These are phyloP conservation scores for Galeruca laticollis DNA, from an alignment of 2,888 invertebrate species.

Conservation along the genomic window DNA sequence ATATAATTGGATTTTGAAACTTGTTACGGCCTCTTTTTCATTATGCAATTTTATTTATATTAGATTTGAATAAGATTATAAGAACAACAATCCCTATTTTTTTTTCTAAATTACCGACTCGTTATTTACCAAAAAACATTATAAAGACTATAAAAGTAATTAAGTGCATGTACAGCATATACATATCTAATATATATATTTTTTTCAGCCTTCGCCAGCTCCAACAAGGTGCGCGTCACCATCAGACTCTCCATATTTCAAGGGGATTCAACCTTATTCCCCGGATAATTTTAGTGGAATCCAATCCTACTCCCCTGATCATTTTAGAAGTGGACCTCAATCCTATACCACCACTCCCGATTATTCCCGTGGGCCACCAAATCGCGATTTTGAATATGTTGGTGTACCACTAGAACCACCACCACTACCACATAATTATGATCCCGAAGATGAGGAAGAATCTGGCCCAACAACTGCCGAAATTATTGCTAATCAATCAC, in stretches of 20 bases:
- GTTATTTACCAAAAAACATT: too few relatives aligned
- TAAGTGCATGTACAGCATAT: too few relatives aligned
- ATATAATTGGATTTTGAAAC: too few relatives aligned
- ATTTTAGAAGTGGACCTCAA: slow-evolving; percentile 47
- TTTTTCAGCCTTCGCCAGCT: slow-evolving; percentile 68
- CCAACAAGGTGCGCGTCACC: slow-evolving; percentile 70
- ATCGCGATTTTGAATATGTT: slow-evolving; percentile 77
- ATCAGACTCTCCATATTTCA: slow-evolving; percentile 61
- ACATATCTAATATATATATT: neutral
- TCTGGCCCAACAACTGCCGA: slow-evolving; percentile 89
- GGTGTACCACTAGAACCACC: slow-evolving; percentile 82
- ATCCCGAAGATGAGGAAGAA: slow-evolving; percentile 75
- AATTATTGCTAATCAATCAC: slow-evolving; percentile 92
- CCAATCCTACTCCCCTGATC: slow-evolving; percentile 59
- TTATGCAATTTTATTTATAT: too few relatives aligned
- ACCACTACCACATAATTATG: slow-evolving; percentile 66
- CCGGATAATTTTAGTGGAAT: slow-evolving; percentile 59
- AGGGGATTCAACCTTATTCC: slow-evolving; percentile 57
- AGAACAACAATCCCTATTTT: too few relatives aligned
- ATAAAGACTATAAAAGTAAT: too few relatives aligned
- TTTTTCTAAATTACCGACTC: too few relatives aligned
- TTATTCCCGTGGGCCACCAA: slow-evolving; percentile 66
- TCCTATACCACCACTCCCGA: slow-evolving; percentile 40
- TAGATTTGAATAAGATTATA: too few relatives aligned
- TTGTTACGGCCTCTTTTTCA: too few relatives aligned